Evolutionary conservation across 64 coral and sea anemone genomes (phyloP).

Genomic region (Exaiptasia diaphana): DNA sequence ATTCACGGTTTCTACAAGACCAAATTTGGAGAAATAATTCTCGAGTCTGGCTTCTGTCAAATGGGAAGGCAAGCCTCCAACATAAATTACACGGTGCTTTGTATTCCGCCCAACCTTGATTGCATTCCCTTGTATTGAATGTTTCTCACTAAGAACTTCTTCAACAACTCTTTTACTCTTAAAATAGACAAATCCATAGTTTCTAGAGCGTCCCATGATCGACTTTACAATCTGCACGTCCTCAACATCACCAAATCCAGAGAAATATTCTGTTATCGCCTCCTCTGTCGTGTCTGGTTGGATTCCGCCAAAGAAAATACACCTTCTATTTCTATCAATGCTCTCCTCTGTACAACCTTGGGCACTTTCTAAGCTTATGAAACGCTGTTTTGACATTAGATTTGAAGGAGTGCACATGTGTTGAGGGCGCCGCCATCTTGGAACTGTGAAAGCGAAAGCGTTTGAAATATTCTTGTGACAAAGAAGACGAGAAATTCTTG

Average conservation of each 20-base stretch:
- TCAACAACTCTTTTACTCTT: not conserved
- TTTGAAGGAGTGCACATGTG: no score
- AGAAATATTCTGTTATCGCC: not conserved
- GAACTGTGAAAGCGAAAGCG: no score
- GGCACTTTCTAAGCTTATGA: no score
- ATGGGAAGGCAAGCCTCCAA: constrained; percentile 9
- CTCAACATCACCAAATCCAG: not conserved
- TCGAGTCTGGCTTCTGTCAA: not conserved
- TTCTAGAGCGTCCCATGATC: not conserved
- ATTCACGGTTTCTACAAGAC: not conserved
- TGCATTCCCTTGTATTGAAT: not conserved
- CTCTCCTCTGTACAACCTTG: not conserved
- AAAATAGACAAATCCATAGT: constrained; percentile 19
- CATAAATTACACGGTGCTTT: constrained; percentile 1
- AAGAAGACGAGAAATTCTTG: no score
- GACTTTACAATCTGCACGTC: not conserved
- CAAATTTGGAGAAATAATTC: not conserved
- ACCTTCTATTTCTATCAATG: not conserved
- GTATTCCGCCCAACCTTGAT: not conserved
- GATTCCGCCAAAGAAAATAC: not conserved
- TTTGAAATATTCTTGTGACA: no score
- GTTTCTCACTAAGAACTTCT: not conserved
- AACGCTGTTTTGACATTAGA: no score
- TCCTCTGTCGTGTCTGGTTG: not conserved
- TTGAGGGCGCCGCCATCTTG: no score